Evolutionary conservation across 2,113 vertebrate genomes (phyloP).

Genomic region (Thalassarche chlororhynchos): DNA sequence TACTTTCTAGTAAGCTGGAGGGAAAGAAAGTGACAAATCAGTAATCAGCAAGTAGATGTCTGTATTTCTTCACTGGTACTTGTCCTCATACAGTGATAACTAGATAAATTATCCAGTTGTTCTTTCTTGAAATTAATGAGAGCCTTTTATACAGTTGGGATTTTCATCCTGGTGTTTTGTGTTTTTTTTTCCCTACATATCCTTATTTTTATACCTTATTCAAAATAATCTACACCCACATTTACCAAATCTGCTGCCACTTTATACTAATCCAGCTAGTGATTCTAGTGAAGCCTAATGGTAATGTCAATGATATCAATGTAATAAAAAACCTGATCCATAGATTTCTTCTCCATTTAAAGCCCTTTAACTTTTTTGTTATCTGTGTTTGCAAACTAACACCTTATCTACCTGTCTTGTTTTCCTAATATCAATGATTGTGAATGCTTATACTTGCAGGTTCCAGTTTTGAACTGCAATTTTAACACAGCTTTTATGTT

Average conservation of each 20-base stretch:
- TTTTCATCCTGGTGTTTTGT: background rate
- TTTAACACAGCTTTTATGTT: background rate
- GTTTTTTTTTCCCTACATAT: fast-evolving
- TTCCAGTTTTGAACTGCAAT: background rate
- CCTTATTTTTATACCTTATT: background rate
- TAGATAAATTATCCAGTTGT: background rate
- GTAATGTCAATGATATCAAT: background rate
- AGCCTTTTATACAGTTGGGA: background rate
- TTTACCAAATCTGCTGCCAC: background rate
- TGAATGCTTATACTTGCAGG: background rate
- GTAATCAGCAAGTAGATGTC: background rate
- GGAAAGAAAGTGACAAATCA: background rate
- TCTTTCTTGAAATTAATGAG: background rate
- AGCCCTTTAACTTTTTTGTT: background rate
- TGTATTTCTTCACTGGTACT: background rate
- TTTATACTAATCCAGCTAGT: background rate
- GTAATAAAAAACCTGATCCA: background rate
- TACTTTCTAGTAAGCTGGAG: background rate
- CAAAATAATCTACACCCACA: background rate
- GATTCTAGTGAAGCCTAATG: background rate
- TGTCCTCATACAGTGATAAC: background rate
- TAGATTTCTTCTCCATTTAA: background rate
- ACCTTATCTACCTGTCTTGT: background rate
- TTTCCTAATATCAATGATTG: background rate
- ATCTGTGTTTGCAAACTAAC: background rate